A percentile compares a stretch with the other conserved stretches of the same genome.
Evolutionary conservation across 2,888 invertebrate species (phyloP).

Genomic region (Nymphalis c-album): DNA sequence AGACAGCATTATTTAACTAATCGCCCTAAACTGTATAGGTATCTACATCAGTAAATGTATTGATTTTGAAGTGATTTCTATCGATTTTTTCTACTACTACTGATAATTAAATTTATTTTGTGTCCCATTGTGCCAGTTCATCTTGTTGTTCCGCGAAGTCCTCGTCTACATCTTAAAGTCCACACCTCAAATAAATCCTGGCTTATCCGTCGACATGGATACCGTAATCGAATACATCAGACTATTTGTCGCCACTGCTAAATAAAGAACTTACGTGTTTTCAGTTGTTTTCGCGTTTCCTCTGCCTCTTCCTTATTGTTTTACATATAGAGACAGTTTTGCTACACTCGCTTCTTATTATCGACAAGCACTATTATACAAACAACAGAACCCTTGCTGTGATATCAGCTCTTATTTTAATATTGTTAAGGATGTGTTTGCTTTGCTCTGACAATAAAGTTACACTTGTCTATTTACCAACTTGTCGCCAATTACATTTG

Average conservation of each 20-base stretch:
- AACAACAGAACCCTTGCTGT: slow-evolving; percentile 12
- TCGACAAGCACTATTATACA: slow-evolving; percentile 18
- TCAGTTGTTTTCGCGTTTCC: slow-evolving; percentile 22
- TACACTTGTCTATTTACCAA: slow-evolving; percentile 19
- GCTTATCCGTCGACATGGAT: not conserved
- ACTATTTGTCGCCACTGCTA: slow-evolving; percentile 32
- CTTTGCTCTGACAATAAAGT: slow-evolving; percentile 1
- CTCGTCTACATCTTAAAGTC: not conserved
- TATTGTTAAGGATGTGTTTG: slow-evolving; percentile 1
- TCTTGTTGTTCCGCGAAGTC: not conserved
- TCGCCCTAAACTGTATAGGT: too few species aligned
- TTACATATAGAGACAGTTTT: slow-evolving; percentile 19
- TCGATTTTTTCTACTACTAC: too few species aligned
- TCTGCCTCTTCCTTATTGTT: slow-evolving; percentile 12
- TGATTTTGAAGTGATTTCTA: too few species aligned
- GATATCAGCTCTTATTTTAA: not conserved
- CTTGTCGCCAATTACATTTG: slow-evolving; percentile 12
- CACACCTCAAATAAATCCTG: not conserved
- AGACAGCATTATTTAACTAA: too few species aligned
- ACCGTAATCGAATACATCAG: slow-evolving; percentile 26
- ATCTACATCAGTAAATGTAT: too few species aligned
- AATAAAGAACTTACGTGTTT: slow-evolving; percentile 32
- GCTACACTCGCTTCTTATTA: slow-evolving; percentile 15
- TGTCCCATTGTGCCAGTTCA: too few species aligned
- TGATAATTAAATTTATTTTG: too few species aligned